Conservation (phyloP, 2,888 invertebrate genomes). For the Ophioninae sp. region DNA sequence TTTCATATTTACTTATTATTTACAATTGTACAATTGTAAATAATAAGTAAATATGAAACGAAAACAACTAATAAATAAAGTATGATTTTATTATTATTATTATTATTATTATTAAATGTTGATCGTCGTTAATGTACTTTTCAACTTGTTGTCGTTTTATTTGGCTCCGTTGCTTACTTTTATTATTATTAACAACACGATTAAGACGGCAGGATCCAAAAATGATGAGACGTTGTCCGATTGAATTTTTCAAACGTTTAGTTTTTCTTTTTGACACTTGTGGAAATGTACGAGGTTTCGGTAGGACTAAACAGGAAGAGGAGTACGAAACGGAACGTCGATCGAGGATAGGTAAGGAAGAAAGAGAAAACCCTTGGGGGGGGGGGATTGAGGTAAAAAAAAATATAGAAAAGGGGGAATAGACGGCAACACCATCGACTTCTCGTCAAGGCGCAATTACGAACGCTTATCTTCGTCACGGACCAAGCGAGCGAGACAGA, state of each 20-base stretch:
- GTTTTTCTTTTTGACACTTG: too few relatives aligned
- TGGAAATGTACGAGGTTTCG: conserved; percentile 36
- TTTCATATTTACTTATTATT: too few relatives aligned
- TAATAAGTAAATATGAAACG: too few relatives aligned
- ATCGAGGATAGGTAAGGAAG: background rate
- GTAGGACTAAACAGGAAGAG: conserved; percentile 53
- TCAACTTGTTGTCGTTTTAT: too few relatives aligned
- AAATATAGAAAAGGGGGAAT: background rate
- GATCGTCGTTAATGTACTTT: too few relatives aligned
- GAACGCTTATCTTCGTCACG: conserved; percentile 79
- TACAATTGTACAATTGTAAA: too few relatives aligned
- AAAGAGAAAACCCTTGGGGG: background rate
- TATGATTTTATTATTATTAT: too few relatives aligned
- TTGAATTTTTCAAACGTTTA: too few relatives aligned
- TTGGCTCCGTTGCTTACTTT: too few relatives aligned
- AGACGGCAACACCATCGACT: conserved; percentile 50
- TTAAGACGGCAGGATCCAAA: background rate
- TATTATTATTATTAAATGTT: too few relatives aligned
- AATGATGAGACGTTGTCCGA: conserved; percentile 7
- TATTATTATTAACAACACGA: too few relatives aligned
- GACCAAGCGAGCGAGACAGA: conserved; percentile 78
- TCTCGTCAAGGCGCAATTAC: conserved; percentile 70
- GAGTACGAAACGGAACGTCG: conserved; percentile 34
- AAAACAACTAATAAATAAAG: too few relatives aligned
- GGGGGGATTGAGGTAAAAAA: background rate